These are phyloP conservation scores for Darevskia nairensis DNA, from an alignment of 2,797 vertebrate genomes.

Conservation along the genomic window DNA sequence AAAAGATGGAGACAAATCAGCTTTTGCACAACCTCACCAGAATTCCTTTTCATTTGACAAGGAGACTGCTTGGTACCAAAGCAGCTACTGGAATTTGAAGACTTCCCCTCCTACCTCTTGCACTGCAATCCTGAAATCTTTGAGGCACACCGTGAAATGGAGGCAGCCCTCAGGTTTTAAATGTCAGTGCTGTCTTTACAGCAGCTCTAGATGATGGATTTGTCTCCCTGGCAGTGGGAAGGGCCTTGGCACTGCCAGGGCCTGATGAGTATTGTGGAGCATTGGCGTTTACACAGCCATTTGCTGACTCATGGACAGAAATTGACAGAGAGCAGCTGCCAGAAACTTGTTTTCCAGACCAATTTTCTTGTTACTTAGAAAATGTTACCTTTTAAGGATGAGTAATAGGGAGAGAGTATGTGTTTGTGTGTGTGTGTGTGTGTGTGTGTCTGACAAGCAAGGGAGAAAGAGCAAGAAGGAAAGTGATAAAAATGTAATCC, in stretches of 20 bases:
- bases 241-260: conserved; percentile 8
- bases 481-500: conserved; percentile 28
- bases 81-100: neutral
- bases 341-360: conserved; percentile 44
- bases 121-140: neutral
- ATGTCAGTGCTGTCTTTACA: conserved; percentile 13
- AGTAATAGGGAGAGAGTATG: neutral
- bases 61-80: neutral
- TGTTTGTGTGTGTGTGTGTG: neutral
- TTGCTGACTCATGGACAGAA: conserved; percentile 50
- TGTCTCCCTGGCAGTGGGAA: conserved; percentile 25
- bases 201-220: conserved; percentile 12
- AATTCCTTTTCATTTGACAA: conserved; percentile 13
- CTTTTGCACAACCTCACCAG: conserved; percentile 3
- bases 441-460: neutral
- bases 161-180: neutral
- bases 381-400: conserved; percentile 38
- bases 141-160: neutral
- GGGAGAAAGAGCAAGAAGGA: conserved; percentile 7
- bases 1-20: neutral
- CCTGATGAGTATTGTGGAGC: conserved; percentile 9
- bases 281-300: conserved; percentile 20
- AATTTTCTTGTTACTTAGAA: conserved; percentile 47
- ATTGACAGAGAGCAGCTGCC: conserved; percentile 36
- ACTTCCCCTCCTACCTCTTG: too few species aligned